These are phyloP conservation scores for Drosophila murphyi DNA, from an alignment of 1,140 invertebrate species.

Conservation along the genomic window DNA sequence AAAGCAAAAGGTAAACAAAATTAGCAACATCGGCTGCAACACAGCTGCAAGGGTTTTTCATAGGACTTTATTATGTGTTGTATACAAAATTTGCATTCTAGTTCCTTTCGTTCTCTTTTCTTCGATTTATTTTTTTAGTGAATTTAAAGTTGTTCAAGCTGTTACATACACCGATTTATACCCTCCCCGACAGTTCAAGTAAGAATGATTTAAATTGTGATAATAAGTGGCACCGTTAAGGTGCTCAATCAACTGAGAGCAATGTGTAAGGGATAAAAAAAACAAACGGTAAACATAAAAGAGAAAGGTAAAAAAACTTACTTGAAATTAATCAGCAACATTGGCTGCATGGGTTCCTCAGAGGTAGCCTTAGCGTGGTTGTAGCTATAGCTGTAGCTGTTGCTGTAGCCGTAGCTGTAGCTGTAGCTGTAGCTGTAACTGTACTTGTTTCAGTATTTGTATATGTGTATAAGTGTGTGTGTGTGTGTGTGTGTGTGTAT, in stretches of 20 bases:
- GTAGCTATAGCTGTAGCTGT: constrained; percentile 23
- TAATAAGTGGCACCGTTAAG: not conserved
- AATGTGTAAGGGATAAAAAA: constrained; percentile 3
- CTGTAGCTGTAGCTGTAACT: constrained; percentile 20
- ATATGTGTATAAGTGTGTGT: too few relatives aligned
- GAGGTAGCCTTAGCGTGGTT: constrained; percentile 42
- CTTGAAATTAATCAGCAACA: constrained; percentile 79
- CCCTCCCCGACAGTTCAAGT: not conserved
- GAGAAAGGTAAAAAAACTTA: constrained; percentile 60
- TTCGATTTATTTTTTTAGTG: too few relatives aligned
- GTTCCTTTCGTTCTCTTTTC: too few relatives aligned
- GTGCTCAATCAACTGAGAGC: constrained; percentile 3
- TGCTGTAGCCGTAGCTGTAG: constrained; percentile 15
- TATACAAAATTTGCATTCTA: too few relatives aligned
- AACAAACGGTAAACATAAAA: constrained; percentile 45
- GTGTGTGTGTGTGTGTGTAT: too few relatives aligned
- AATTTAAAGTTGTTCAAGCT: too few relatives aligned
- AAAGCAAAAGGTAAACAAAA: too few relatives aligned
- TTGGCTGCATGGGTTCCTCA: constrained; percentile 65
- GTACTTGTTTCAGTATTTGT: not conserved
- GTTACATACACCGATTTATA: not conserved
- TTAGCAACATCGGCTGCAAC: too few relatives aligned
- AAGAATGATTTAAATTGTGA: not conserved
- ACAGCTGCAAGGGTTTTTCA: too few relatives aligned
- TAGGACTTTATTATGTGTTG: too few relatives aligned